A percentile compares a stretch with the other conserved stretches of the same genome.
Evolutionary conservation across 2,888 invertebrate genomes (phyloP).

Genomic region (Onthophagus sagittarius): DNA sequence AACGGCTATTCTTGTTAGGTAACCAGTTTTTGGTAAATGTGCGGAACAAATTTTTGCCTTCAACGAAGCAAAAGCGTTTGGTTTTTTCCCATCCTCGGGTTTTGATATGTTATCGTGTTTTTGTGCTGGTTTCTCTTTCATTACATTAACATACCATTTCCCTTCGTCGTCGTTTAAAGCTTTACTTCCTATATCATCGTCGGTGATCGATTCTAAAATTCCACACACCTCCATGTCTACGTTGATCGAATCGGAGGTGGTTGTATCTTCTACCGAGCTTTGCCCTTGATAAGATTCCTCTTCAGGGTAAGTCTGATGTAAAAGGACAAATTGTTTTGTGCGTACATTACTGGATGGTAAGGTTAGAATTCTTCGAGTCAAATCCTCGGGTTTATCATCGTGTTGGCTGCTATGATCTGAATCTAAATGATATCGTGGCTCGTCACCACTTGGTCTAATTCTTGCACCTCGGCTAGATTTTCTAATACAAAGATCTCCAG

Average conservation of each 20-base stretch:
- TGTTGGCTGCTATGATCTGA: conserved; percentile 54
- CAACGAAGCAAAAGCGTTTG: conserved; percentile 46
- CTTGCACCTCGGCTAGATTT: conserved; percentile 42
- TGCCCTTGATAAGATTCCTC: conserved; percentile 47
- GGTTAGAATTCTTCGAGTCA: conserved; percentile 45
- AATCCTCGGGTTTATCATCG: conserved; percentile 53
- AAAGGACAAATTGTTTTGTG: conserved; percentile 42
- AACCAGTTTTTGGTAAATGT: conserved; percentile 47
- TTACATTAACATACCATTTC: conserved; percentile 27
- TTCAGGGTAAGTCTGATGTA: conserved; percentile 44
- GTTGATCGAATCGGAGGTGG: conserved; percentile 51
- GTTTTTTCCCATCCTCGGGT: conserved; percentile 39
- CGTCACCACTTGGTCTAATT: conserved; percentile 42
- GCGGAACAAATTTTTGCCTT: conserved; percentile 50
- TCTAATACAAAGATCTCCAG: conserved; percentile 50
- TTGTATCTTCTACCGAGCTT: conserved; percentile 51
- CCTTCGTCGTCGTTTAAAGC: conserved; percentile 35
- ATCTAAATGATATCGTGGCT: conserved; percentile 51
- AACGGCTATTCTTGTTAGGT: conserved; percentile 46
- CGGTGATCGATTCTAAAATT: conserved; percentile 45
- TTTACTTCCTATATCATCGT: conserved; percentile 38
- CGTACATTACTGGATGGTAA: conserved; percentile 44
- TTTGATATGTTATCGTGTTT: conserved; percentile 47
- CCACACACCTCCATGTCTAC: conserved; percentile 52
- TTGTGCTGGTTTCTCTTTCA: conserved; percentile 27